Base-by-base conservation (phyloP, 2,113 vertebrate species). In the Mesitornis unicolor region DNA sequence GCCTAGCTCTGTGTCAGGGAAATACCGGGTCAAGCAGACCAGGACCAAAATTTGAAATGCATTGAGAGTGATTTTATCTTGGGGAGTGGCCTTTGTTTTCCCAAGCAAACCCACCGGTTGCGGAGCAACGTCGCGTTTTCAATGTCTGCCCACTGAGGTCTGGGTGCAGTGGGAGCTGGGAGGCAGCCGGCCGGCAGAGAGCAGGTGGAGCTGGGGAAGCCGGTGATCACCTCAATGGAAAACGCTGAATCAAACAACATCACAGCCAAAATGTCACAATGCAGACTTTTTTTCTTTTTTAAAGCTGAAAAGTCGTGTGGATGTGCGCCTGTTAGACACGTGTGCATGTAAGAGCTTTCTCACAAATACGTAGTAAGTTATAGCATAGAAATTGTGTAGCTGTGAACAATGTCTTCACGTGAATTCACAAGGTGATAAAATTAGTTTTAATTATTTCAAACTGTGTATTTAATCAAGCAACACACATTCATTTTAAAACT, bases 271-370 rank as follows among this genome's bases (percentile, higher is more conserved):
- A 6, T 26, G 35, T 22, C 31, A 28, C 33, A 3, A 0, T 0
- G 1, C 12, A 16, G n/a, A 2, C 7, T 51, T 21, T 6, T 2
- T 16, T 25, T 31, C 33, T 76, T 29, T 42, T 7, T 42, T 16
- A 5, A 24, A 40, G 16, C 19, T 17, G 11, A 12, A n/a, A 31
- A 26, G 13, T 7, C 4, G 1, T 54, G 13, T 22, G 21, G 14
- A 0, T 33, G 1, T 15, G 42, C 45, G n/a, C 9, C 6, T 29
- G 0, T 1, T 28, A 2, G 0, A 15, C 0, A 1, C 31, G 2
- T 3, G 1, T 2, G 2, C 2, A 2, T 20, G 7, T 7, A 8
- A 5, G 10, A n/a, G 8, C 2, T 35, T 51, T 38, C 59, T 56
- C 43, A 2, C 25, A 35, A 40, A 3, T 24, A 0, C 2, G 0